These are phyloP conservation scores for Limosa lapponica DNA, from an alignment of 2,797 vertebrate genomes.

Conservation along the genomic window DNA sequence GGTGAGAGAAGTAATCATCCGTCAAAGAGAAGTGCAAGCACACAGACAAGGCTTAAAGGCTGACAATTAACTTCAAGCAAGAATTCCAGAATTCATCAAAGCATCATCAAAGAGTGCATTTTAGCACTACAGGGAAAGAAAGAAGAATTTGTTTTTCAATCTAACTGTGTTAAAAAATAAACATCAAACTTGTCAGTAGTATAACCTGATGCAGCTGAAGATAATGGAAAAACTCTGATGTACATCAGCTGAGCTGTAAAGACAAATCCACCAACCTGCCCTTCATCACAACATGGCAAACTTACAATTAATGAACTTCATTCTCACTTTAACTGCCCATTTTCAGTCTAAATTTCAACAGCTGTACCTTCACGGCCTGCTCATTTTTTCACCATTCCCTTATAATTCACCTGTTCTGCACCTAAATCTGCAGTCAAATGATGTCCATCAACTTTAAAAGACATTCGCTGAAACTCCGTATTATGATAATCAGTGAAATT, in stretches of 20 bases:
- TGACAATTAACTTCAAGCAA: not conserved
- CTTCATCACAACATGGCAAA: not conserved
- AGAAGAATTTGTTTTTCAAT: not conserved
- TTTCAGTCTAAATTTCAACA: not conserved
- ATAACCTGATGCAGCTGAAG: not conserved
- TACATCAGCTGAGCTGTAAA: not conserved
- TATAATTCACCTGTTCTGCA: not conserved
- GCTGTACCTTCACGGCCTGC: not conserved
- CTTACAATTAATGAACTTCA: not conserved
- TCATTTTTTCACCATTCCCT: not conserved
- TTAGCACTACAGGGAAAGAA: not conserved
- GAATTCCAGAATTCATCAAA: slow-evolving; percentile 4
- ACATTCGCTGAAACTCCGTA: not conserved
- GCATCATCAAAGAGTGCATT: not conserved
- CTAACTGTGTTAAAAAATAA: not conserved
- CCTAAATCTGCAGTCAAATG: not conserved
- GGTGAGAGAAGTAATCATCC: not conserved
- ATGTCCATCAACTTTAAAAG: not conserved
- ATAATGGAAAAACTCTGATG: not conserved
- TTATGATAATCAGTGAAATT: not conserved
- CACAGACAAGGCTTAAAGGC: not conserved
- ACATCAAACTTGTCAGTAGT: not conserved
- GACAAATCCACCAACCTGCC: not conserved
- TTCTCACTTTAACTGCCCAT: not conserved
- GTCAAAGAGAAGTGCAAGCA: not conserved